phyloP scores from a whole-genome alignment of 2,888 invertebrate genomes.

The Phasia obesa region DNA sequence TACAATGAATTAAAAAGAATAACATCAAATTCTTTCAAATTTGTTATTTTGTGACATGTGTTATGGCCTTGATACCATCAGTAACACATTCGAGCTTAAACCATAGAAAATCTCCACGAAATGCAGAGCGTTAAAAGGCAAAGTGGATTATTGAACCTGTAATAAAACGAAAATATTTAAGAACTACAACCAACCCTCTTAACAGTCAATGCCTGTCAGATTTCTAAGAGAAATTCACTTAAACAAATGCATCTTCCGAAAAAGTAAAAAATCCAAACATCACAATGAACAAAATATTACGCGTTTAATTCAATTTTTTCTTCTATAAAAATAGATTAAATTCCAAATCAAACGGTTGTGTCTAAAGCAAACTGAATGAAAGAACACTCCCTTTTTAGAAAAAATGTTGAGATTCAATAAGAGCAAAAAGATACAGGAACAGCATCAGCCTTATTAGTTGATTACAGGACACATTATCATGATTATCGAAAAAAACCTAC shows the following conservation, averaged over 20 bases:
- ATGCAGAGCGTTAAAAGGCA: constrained; percentile 45
- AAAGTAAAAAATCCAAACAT: constrained; percentile 28
- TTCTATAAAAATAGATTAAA: constrained; percentile 73
- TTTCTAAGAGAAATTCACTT: constrained; percentile 62
- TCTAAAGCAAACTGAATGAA: constrained; percentile 27
- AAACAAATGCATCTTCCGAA: constrained; percentile 46
- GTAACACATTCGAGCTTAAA: constrained; percentile 23
- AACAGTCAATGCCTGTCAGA: constrained; percentile 43
- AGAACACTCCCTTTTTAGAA: constrained; percentile 73
- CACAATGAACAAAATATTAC: constrained; percentile 76
- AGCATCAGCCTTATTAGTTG: constrained; percentile 83
- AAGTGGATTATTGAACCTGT: constrained; percentile 68
- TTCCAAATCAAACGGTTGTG: constrained; percentile 14
- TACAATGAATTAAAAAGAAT: not conserved
- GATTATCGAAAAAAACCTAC: constrained; percentile 81
- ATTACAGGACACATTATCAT: constrained; percentile 83
- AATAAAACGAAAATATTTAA: constrained; percentile 50
- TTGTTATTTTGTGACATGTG: constrained; percentile 67
- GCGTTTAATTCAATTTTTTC: constrained; percentile 81
- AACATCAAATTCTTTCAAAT: constrained; percentile 18
- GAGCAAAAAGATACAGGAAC: constrained; percentile 28
- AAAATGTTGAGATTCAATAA: constrained; percentile 59
- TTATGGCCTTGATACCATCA: constrained; percentile 53
- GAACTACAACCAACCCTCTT: constrained; percentile 35
- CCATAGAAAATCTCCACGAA: constrained; percentile 27